Evolutionary conservation across 2,888 invertebrate genomes (phyloP).

Genomic region (Empis livida): DNA sequence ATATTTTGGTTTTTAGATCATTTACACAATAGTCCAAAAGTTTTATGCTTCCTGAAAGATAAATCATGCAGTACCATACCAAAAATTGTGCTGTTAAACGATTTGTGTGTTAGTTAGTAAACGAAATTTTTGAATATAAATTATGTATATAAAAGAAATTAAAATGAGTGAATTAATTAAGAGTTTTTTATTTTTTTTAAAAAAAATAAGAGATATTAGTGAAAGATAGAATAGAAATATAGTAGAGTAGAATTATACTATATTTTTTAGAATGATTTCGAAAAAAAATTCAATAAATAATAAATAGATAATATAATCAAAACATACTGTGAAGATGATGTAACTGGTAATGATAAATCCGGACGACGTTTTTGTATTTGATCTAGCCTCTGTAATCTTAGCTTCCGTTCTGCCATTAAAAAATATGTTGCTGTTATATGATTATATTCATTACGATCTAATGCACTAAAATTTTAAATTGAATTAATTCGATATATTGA

Average conservation of each 20-base stretch:
- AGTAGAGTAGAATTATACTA: too few species aligned
- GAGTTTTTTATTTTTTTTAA: too few species aligned
- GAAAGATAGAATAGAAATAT: too few species aligned
- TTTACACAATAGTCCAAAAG: slow-evolving; percentile 11
- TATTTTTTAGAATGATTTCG: too few species aligned
- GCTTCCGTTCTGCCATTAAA: slow-evolving; percentile 83
- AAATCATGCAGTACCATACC: slow-evolving; percentile 9
- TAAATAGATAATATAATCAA: not conserved
- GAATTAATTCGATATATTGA: not conserved
- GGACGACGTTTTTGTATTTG: slow-evolving; percentile 35
- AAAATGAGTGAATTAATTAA: too few species aligned
- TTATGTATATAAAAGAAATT: too few species aligned
- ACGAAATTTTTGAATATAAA: too few species aligned
- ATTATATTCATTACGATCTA: slow-evolving; percentile 94
- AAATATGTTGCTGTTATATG: slow-evolving; percentile 98
- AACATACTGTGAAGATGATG: slow-evolving; percentile 19
- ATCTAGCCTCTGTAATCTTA: slow-evolving; percentile 65
- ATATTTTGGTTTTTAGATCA: slow-evolving; percentile 1
- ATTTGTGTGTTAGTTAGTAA: too few species aligned
- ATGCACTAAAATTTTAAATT: slow-evolving; percentile 45
- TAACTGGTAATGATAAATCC: slow-evolving; percentile 17
- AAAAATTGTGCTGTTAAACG: not conserved
- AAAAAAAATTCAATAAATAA: not conserved
- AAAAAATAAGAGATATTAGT: too few species aligned
- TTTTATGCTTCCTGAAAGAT: slow-evolving; percentile 12